Base-by-base conservation (phyloP, 1,140 invertebrate species). In the Papilio dardanus region DNA sequence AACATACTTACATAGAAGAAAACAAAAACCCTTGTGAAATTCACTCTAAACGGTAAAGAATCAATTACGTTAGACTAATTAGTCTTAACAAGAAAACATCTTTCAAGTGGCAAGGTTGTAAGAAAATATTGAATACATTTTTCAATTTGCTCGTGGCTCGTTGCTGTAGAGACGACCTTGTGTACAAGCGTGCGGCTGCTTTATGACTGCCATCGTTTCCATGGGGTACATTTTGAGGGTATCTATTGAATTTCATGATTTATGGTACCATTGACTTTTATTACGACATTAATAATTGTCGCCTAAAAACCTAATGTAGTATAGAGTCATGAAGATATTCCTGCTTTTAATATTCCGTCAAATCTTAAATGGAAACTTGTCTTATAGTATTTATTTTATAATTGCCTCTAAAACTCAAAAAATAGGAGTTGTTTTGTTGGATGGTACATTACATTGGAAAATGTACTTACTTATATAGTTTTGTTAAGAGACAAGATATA, bases 191-290 rank as follows among this genome's bases (percentile, higher is more conserved):
- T 69, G 80, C 78, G 84, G 77, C 74, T 69, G 83, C 83, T 88
- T 88, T 88, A 88, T 81, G 83, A 86, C 80, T 77, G 81, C 79
- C 81, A 81, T 83, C 79, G 76, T 80, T 79, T 81, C 67, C 46
- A 75, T 80, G 84, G 81, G 83, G 83, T 84, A 86, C 80, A 80
- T 86, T 88, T 85, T 79, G 76, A 71, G 62, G 79, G 80, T 81
- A 74, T 69, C 85, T 83, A 85, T 86, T 81, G 79, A 80, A 80
- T 82, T 76, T 83, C 84, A 76, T 85, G 79, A 84, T 78, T 84
- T 86, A 85, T 85, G 81, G 81, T 75, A 79, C 75, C 50, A 81
- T 83, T 82, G 78, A 77, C 71, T 69, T 69, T 68, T 69, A 69
- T 37, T 37, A 69, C 31, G 14, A 35, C 54, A 30, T 30, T 62